These are phyloP conservation scores for Hydrolagus colliei DNA, from an alignment of 2,797 vertebrate species.

Conservation along the genomic window DNA sequence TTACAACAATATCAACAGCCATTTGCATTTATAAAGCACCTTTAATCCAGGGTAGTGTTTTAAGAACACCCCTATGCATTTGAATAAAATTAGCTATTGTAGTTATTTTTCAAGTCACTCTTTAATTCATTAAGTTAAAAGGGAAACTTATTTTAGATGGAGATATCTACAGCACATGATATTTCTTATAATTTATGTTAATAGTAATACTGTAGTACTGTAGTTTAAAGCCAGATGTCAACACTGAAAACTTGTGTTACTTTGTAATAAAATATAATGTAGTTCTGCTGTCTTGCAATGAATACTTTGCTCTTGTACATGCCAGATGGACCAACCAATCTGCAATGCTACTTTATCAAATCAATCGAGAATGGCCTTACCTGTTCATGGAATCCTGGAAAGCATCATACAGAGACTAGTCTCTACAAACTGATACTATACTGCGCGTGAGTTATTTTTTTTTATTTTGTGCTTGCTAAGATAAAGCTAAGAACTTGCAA, in stretches of 20 bases:
- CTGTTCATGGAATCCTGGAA: slow-evolving; percentile 48
- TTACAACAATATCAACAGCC: no score
- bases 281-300: not conserved
- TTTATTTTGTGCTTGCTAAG: not conserved
- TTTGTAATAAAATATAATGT: not conserved
- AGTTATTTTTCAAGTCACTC: not conserved
- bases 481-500: not conserved
- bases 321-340: slow-evolving; percentile 45
- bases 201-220: no score
- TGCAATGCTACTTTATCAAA: slow-evolving; percentile 47
- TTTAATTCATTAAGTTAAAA: not conserved
- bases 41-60: no score
- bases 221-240: no score
- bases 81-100: not conserved
- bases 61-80: no score
- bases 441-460: not conserved
- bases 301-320: slow-evolving; percentile 22
- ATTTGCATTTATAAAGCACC: no score
- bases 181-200: not conserved
- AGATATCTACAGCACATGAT: not conserved
- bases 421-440: slow-evolving; percentile 36
- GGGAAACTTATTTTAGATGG: not conserved
- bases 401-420: slow-evolving; percentile 23
- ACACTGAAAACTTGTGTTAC: no score
- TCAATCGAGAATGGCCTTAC: accelerated